Conservation (phyloP, 1,140 invertebrate genomes). For the Agrilus planipennis region DNA sequence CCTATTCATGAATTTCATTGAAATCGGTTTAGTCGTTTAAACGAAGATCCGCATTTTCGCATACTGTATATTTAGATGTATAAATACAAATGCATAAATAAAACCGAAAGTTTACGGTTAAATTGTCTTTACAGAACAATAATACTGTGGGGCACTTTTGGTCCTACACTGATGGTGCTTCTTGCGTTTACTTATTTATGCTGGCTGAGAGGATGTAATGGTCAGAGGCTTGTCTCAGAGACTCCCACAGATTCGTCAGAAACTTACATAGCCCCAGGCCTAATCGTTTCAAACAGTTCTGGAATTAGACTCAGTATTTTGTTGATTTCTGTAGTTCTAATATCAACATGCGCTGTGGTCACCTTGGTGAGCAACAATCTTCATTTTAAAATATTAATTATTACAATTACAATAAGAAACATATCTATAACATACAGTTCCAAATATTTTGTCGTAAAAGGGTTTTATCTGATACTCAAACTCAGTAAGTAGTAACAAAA, state of each 20-base stretch:
- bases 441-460: too few relatives aligned
- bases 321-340: constrained; percentile 49
- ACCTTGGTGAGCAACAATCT: constrained; percentile 62
- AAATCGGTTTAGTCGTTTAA: too few relatives aligned
- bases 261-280: constrained; percentile 38
- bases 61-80: too few relatives aligned
- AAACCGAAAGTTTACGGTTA: too few relatives aligned
- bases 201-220: constrained; percentile 40
- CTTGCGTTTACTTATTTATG: constrained; percentile 48
- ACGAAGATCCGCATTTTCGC: too few relatives aligned
- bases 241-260: constrained; percentile 35
- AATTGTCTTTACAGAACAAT: constrained; percentile 48
- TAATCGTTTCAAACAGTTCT: constrained; percentile 50
- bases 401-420: too few relatives aligned
- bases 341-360: constrained; percentile 54
- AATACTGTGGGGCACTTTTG: constrained; percentile 49
- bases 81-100: too few relatives aligned
- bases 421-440: too few relatives aligned
- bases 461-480: too few relatives aligned
- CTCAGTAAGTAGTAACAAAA: too few relatives aligned
- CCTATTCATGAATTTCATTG: too few relatives aligned
- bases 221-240: constrained; percentile 29
- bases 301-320: constrained; percentile 56
- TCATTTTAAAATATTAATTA: too few relatives aligned
- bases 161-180: constrained; percentile 49